phyloP scores from a whole-genome alignment of 2,797 vertebrate genomes.

The Sardinella longiceps region DNA sequence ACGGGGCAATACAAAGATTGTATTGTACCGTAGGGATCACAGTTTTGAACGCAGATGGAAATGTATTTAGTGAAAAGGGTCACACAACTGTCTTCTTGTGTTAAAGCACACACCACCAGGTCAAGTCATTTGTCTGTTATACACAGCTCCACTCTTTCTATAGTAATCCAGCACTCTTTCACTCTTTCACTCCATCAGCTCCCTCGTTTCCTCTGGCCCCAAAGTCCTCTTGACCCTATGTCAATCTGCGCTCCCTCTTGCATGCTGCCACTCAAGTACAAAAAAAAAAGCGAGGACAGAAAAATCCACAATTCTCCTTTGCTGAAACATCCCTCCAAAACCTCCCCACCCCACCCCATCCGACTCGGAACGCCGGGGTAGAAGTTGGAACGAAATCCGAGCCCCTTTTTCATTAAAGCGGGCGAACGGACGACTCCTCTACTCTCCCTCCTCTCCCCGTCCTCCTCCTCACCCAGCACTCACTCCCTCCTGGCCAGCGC shows the following conservation, averaged over 20 bases:
- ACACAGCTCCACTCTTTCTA: not conserved
- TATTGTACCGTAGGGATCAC: not conserved
- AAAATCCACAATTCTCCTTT: not conserved
- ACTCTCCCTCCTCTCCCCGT: not conserved
- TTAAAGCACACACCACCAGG: not conserved
- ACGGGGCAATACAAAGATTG: not conserved
- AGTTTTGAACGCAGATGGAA: not conserved
- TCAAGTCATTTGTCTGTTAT: not conserved
- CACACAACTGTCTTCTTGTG: not conserved
- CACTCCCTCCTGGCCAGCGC: not conserved
- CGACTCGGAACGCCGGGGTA: not conserved
- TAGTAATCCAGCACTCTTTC: not conserved
- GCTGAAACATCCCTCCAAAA: not conserved
- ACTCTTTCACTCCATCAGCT: not conserved
- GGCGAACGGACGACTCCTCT: not conserved
- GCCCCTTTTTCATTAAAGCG: slow-evolving; percentile 20
- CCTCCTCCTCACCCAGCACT: not conserved
- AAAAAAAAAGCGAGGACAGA: not conserved
- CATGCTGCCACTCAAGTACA: not conserved
- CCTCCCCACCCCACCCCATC: not conserved
- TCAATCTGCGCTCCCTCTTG: not conserved
- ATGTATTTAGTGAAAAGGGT: not conserved
- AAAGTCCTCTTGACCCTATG: not conserved
- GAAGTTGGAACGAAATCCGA: slow-evolving; percentile 3
- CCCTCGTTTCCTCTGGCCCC: not conserved